Conservation (phyloP, 2,113 vertebrate species). For the Gorsachius goisagi region DNA sequence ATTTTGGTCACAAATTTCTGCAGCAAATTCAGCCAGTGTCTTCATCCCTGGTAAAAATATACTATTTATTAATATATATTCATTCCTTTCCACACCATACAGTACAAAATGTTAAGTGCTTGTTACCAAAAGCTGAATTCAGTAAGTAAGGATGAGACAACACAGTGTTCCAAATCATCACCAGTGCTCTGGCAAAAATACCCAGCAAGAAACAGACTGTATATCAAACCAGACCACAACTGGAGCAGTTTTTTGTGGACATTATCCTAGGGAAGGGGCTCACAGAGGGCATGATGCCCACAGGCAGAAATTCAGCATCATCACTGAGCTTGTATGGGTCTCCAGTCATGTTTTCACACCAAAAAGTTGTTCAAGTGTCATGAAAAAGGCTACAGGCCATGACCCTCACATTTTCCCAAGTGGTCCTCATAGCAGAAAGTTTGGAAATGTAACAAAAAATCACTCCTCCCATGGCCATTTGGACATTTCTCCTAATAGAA, state of each 20-base stretch:
- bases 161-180: not conserved
- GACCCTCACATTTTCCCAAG: not conserved
- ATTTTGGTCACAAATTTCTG: not conserved
- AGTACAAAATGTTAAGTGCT: not conserved
- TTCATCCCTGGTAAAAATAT: not conserved
- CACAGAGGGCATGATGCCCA: not conserved
- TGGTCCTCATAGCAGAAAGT: not conserved
- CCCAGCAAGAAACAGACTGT: not conserved
- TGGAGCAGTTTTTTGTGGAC: not conserved
- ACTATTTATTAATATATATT: not conserved
- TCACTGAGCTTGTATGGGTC: not conserved
- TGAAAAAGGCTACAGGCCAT: not conserved
- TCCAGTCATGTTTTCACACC: not conserved
- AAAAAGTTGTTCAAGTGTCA: not conserved
- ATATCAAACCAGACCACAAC: not conserved
- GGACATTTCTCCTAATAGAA: not conserved
- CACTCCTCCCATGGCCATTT: rapidly evolving
- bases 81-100: not conserved
- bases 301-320: not conserved
- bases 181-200: not conserved
- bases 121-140: not conserved
- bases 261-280: not conserved
- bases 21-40: not conserved
- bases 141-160: not conserved
- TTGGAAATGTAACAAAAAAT: not conserved